Base-by-base conservation (phyloP, 2,113 vertebrate species). In the Tyto alba region DNA sequence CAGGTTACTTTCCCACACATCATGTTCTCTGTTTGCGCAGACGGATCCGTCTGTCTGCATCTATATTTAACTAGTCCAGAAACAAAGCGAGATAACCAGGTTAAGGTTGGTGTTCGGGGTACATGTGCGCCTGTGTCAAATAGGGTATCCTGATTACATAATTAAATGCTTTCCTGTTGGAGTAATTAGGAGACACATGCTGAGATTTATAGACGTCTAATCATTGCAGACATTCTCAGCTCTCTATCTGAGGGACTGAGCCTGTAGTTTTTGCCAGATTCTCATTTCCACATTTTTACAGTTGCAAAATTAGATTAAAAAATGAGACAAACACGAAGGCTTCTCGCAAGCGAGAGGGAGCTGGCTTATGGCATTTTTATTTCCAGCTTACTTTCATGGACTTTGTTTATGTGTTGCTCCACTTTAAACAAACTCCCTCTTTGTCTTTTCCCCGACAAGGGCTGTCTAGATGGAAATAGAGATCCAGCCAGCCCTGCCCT, bases 1-100 rank as follows among this genome's bases (percentile, higher is more conserved):
- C 93, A 89, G 96, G 94, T 95, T 96, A 88, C 56, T 85, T 96
- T 96, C 96, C 96, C 97, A 95, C 97, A 95, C 92, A 91, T 50
- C 60, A 8, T 1, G 16, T 45, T 80, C 89, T 38, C 79, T 78
- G 88, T 85, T 91, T 76, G 92, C 50, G 4, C 96, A 97, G 96
- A 75, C 90, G 2, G 95, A 64, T 63, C 90, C 3, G 72, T 74
- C 91, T 94, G 95, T 88, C 95, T 92, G 88, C 64, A 13, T 81
- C 92, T 97, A 48, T 93, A 95, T 96, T 96, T 95, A 97, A 96
- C 91, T 25, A 85, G 94, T 45, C 74, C 93, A 90, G 85, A 94
- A 96, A 63, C 78, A 80, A 89, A 90, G 95, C 4, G 30, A 91
- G 94, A 95, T 95, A 81, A 81, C 76, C 95, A 93, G 83, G 91